phyloP scores from a whole-genome alignment of 2,113 vertebrate genomes.

The Nothobranchius furzeri region DNA sequence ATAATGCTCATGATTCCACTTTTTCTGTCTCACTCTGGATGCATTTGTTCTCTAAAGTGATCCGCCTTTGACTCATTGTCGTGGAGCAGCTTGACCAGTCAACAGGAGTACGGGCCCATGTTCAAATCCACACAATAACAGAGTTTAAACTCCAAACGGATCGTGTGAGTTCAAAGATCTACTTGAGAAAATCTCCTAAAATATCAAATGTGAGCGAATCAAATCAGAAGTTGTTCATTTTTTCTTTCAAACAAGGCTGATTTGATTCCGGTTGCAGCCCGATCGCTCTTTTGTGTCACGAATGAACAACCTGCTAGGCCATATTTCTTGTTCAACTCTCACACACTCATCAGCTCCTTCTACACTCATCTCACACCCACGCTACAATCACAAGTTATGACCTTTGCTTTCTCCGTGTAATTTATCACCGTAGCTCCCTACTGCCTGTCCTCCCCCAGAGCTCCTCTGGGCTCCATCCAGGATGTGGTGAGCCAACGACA shows the following conservation, averaged over 20 bases:
- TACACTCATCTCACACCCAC: conserved; percentile 70
- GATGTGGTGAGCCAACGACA: conserved; percentile 41
- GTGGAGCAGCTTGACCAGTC: conserved; percentile 72
- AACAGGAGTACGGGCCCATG: conserved; percentile 64
- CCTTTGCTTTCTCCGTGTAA: conserved; percentile 71
- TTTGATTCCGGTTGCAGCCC: conserved; percentile 34
- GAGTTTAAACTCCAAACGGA: conserved; percentile 65
- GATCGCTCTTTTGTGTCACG: conserved; percentile 53
- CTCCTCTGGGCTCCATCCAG: conserved; percentile 55
- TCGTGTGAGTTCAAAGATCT: conserved; percentile 56
- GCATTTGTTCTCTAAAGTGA: conserved; percentile 80
- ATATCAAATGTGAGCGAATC: conserved; percentile 64
- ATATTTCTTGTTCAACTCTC: conserved; percentile 58
- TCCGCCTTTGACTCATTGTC: conserved; percentile 78
- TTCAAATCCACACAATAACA: conserved; percentile 70
- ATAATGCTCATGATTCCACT: conserved; percentile 75
- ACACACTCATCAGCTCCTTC: conserved; percentile 68
- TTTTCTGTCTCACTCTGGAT: conserved; percentile 77
- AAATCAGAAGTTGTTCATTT: conserved; percentile 48
- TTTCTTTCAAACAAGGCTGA: conserved; percentile 47
- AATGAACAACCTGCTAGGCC: conserved; percentile 55
- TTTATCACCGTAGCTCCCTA: conserved; percentile 71
- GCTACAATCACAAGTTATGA: conserved; percentile 75
- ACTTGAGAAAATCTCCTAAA: conserved; percentile 41
- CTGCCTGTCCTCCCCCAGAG: conserved; percentile 72